Percentiles rank a stretch among this genome's conserved stretches.
Evolutionary conservation across 2,888 invertebrate genomes (phyloP).

Genomic region (Ethmia dodecea): DNA sequence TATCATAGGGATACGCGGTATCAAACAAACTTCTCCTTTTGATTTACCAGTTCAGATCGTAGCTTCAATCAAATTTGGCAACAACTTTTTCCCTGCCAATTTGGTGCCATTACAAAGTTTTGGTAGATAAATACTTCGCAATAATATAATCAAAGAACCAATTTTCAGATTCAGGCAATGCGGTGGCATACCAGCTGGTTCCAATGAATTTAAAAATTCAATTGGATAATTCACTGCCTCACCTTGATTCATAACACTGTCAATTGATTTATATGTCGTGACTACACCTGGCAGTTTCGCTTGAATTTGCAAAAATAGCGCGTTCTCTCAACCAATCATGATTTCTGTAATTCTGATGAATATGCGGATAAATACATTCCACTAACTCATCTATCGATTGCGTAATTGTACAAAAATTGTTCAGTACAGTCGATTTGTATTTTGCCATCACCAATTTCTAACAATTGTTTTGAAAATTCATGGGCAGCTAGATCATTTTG

Average conservation of each 20-base stretch:
- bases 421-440: conserved; percentile 17
- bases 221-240: conserved; percentile 14
- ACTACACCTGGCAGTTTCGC: conserved; percentile 7
- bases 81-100: conserved; percentile 13
- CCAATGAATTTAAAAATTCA: conserved; percentile 17
- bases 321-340: conserved; percentile 17
- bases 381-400: conserved; percentile 20
- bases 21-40: conserved; percentile 7
- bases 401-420: conserved; percentile 18
- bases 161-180: conserved; percentile 16
- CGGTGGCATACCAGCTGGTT: conserved; percentile 11
- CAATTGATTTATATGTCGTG: conserved; percentile 13
- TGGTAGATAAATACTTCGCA: conserved; percentile 16
- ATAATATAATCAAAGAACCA: conserved; percentile 16
- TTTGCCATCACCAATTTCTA: conserved; percentile 14
- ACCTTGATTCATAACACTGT: conserved; percentile 12
- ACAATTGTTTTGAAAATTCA: conserved; percentile 15
- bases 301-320: conserved; percentile 12
- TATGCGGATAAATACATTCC: conserved; percentile 23
- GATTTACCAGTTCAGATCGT: conserved; percentile 3
- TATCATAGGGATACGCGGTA: conserved; percentile 10
- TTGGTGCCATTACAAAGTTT: conserved; percentile 17
- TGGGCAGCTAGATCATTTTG: conserved; percentile 9
- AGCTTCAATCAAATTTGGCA: conserved; percentile 4
- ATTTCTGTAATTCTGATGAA: conserved; percentile 21